Evolutionary conservation across 2,113 vertebrate species (phyloP).

Genomic region (Sphaerodactylus townsendi): DNA sequence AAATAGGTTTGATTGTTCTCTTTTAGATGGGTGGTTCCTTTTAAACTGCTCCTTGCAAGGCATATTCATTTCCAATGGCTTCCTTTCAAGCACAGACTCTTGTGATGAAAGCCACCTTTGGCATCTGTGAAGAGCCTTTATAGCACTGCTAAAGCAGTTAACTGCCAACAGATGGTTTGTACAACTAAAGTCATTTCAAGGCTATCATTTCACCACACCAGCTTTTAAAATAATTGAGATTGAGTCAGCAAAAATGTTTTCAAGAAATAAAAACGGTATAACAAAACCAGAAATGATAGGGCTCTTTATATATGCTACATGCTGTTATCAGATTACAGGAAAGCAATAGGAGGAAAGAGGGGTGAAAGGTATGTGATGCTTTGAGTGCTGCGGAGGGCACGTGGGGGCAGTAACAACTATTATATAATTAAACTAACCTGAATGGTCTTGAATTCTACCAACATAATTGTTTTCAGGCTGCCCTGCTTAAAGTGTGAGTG

Average conservation of each 20-base stretch:
- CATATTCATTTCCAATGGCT: conserved; percentile 28
- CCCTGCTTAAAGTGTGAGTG: conserved; percentile 37
- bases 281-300: conserved; percentile 1
- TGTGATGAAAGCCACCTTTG: conserved; percentile 51
- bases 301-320: conserved; percentile 37
- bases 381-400: conserved; percentile 5
- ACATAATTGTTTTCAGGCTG: conserved; percentile 61
- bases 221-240: conserved; percentile 35
- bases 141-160: background rate
- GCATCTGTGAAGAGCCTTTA: conserved; percentile 2
- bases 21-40: conserved; percentile 24
- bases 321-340: conserved; percentile 42
- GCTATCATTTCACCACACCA: conserved; percentile 27
- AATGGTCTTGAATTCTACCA: conserved; percentile 19
- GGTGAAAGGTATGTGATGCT: conserved; percentile 12
- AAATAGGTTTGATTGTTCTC: conserved; percentile 2
- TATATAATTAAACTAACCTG: conserved; percentile 50
- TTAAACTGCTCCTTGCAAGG: background rate
- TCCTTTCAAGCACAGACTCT: conserved; percentile 36
- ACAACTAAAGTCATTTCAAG: conserved; percentile 31
- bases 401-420: conserved; percentile 38
- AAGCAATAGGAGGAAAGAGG: conserved; percentile 2
- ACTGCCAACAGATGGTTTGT: conserved; percentile 46
- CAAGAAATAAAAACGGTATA: background rate
- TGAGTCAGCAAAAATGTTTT: conserved; percentile 53